Conservation (phyloP, 1,140 invertebrate species). For the Bombus confusus region DNA sequence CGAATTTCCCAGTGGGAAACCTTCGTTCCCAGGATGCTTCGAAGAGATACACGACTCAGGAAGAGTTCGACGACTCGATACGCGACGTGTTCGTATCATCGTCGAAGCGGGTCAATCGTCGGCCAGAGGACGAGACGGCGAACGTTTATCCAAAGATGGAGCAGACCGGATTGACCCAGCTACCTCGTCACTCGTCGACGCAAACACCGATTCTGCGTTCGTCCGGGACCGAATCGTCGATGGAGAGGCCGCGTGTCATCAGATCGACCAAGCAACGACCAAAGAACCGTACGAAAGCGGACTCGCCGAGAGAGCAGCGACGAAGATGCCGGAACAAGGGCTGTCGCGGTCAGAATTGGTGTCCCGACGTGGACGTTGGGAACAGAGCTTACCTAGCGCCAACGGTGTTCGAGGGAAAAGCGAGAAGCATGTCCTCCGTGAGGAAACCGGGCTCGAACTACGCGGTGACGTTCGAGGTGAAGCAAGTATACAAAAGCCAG, state of each 20-base stretch:
- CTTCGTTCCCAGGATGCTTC: background rate
- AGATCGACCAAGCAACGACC: slow-evolving; percentile 71
- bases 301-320: slow-evolving; percentile 76
- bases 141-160: slow-evolving; percentile 36
- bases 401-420: slow-evolving; percentile 86
- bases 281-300: slow-evolving; percentile 72
- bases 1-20: background rate
- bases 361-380: slow-evolving; percentile 84
- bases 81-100: slow-evolving; percentile 42
- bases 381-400: slow-evolving; percentile 85
- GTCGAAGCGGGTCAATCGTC: background rate
- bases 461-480: slow-evolving; percentile 86
- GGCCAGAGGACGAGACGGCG: slow-evolving; percentile 11
- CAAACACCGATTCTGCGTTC: slow-evolving; percentile 42
- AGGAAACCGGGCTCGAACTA: slow-evolving; percentile 83
- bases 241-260: slow-evolving; percentile 58
- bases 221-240: slow-evolving; percentile 41
- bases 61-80: slow-evolving; percentile 33
- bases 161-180: slow-evolving; percentile 42
- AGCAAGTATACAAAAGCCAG: slow-evolving; percentile 85
- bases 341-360: slow-evolving; percentile 81
- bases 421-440: slow-evolving; percentile 84
- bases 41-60: too few species aligned
- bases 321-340: slow-evolving; percentile 75
- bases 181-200: slow-evolving; percentile 63